Evolutionary conservation across 1,140 invertebrate species (phyloP).

Genomic region (Pristionchus pacificus): DNA sequence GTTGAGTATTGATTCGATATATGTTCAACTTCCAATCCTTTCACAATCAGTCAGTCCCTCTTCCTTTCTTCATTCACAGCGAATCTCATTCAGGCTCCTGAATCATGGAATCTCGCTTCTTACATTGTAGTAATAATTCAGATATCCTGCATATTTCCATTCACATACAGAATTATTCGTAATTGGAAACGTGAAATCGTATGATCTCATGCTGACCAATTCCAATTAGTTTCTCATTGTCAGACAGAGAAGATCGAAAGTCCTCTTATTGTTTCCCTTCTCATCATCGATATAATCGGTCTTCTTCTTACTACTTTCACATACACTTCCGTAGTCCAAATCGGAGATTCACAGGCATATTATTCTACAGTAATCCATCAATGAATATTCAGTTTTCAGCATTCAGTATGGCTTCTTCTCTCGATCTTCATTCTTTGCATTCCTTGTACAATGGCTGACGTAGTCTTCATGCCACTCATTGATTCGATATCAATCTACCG

Average conservation of each 20-base stretch:
- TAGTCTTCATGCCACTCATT: background rate
- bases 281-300: background rate
- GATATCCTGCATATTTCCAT: background rate
- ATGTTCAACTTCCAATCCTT: background rate
- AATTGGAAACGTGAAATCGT: too few relatives aligned
- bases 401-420: background rate
- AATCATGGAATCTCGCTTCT: background rate
- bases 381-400: background rate
- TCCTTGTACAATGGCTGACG: background rate
- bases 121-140: background rate
- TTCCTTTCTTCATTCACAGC: background rate
- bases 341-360: too few relatives aligned
- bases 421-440: background rate
- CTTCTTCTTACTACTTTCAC: background rate
- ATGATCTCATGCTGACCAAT: too few relatives aligned
- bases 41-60: background rate
- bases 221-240: too few relatives aligned
- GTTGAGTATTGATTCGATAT: background rate
- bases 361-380: too few relatives aligned
- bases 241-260: background rate
- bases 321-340: too few relatives aligned
- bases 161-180: background rate
- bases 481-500: background rate
- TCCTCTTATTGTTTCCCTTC: background rate
- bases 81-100: background rate